Evolutionary conservation across 2,888 invertebrate species (phyloP).

Genomic region (Drosophila trichaetosa): DNA sequence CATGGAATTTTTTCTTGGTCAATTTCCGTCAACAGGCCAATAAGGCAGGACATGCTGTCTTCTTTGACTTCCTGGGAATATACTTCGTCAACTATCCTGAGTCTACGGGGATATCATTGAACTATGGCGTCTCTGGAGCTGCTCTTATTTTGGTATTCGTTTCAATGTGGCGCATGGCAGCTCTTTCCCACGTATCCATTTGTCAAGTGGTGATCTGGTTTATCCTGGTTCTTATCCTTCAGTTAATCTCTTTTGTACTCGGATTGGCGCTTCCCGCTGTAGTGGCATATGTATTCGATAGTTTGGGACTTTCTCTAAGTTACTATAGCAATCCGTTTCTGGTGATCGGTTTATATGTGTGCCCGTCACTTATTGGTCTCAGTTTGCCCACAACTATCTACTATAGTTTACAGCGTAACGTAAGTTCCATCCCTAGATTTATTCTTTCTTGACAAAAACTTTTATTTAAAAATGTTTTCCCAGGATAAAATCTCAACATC

Average conservation of each 20-base stretch:
- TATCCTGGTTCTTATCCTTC: constrained; percentile 44
- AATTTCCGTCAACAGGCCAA: constrained; percentile 77
- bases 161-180: constrained; percentile 75
- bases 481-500: constrained; percentile 73
- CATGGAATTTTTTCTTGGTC: background rate
- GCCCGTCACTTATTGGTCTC: constrained; percentile 82
- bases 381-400: constrained; percentile 75
- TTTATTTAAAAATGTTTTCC: background rate
- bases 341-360: constrained; percentile 83
- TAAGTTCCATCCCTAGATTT: constrained; percentile 43
- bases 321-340: constrained; percentile 87
- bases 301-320: constrained; percentile 85
- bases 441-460: too few species aligned
- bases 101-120: constrained; percentile 81
- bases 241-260: constrained; percentile 71
- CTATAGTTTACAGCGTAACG: constrained; percentile 72
- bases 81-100: constrained; percentile 89
- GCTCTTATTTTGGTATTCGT: constrained; percentile 76
- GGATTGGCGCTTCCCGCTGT: constrained; percentile 78
- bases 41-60: constrained; percentile 86
- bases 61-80: constrained; percentile 90
- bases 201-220: constrained; percentile 63
- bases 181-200: constrained; percentile 58
- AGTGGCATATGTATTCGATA: constrained; percentile 83
- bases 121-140: constrained; percentile 81